phyloP scores from a whole-genome alignment of 2,113 vertebrate species.

The Ceratotherium simum region DNA sequence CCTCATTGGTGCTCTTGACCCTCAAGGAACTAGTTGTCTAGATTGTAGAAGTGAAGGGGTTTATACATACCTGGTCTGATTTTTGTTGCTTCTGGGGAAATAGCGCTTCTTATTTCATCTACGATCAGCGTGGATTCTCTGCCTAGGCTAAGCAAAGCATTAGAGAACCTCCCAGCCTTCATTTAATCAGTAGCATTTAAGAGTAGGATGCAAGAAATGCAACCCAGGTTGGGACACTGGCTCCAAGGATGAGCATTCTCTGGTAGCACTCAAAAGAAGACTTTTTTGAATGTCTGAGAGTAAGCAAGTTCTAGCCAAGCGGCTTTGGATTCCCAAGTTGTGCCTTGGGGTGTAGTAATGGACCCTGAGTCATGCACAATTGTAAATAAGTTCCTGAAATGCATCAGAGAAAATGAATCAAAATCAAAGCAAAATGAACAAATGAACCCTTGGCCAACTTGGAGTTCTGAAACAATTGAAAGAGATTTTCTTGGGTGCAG shows the following conservation, averaged over 20 bases:
- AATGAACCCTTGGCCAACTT: not conserved
- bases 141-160: not conserved
- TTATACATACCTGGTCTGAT: not conserved
- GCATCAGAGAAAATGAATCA: not conserved
- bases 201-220: not conserved
- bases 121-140: not conserved
- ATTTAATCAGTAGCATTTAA: not conserved
- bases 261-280: constrained; percentile 44
- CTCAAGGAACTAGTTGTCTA: not conserved
- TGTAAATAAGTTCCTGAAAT: not conserved
- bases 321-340: constrained; percentile 61
- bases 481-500: not conserved
- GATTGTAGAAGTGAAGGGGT: not conserved
- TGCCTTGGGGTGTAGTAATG: not conserved
- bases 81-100: not conserved
- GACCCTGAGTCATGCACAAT: not conserved
- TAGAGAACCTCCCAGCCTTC: not conserved
- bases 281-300: constrained; percentile 60
- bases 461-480: not conserved
- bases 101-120: not conserved
- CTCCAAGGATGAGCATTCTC: constrained; percentile 27
- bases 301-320: constrained; percentile 41
- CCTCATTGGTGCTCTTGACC: not conserved
- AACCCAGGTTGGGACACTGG: constrained; percentile 47
- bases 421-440: not conserved